Percentiles rank a stretch among this genome's conserved stretches.
Evolutionary conservation across 2,113 vertebrate species (phyloP).

Genomic region (Alethe diademata): DNA sequence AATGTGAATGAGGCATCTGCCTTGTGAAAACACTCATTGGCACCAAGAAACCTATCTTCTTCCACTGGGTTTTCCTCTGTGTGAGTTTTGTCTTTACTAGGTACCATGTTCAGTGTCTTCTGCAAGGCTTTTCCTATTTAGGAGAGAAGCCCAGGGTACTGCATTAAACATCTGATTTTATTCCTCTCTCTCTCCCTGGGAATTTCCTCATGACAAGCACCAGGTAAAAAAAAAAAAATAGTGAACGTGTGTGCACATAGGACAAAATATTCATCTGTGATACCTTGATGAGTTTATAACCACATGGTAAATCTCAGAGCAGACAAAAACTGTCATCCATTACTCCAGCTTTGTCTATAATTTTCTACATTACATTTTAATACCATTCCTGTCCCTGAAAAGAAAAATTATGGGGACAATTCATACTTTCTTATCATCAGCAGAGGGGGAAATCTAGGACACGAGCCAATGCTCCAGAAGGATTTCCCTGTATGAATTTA

Average conservation of each 20-base stretch:
- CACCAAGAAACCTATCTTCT: not conserved
- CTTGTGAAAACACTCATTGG: too few species aligned
- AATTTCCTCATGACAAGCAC: not conserved
- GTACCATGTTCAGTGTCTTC: not conserved
- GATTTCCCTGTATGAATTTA: not conserved
- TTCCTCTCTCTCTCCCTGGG: not conserved
- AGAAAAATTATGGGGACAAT: not conserved
- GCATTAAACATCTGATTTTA: not conserved
- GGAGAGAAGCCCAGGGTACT: not conserved
- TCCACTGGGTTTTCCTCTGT: not conserved
- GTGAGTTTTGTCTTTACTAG: not conserved
- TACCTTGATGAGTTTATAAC: not conserved
- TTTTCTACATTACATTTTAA: slow-evolving; percentile 6
- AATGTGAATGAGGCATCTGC: not conserved
- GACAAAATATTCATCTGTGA: not conserved
- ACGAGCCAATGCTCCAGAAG: not conserved
- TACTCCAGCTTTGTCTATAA: not conserved
- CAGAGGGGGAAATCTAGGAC: not conserved
- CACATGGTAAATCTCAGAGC: not conserved
- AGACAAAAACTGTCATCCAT: not conserved
- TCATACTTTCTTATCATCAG: not conserved
- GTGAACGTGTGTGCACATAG: rapidly evolving
- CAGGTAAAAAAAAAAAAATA: not conserved
- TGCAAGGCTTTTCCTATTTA: not conserved
- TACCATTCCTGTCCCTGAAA: not conserved